Conservation (phyloP, 2,113 vertebrate genomes). For the Amphiprion ocellaris region DNA sequence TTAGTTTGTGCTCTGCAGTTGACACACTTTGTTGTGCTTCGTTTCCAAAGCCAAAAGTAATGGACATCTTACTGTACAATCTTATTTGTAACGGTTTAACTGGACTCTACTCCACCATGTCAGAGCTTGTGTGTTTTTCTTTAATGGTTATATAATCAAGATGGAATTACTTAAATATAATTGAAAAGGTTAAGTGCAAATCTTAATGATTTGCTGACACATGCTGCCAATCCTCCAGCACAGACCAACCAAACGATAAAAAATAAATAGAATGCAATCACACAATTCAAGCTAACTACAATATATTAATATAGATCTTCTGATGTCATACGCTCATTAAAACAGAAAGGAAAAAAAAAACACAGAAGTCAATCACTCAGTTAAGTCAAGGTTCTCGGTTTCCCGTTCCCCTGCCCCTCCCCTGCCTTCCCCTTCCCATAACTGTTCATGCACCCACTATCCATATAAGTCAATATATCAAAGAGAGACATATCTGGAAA, state of each 20-base stretch:
- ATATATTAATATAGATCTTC: slow-evolving; percentile 93
- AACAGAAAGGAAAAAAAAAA: slow-evolving; percentile 67
- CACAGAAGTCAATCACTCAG: slow-evolving; percentile 77
- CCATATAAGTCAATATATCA: slow-evolving; percentile 79
- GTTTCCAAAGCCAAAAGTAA: slow-evolving; percentile 52
- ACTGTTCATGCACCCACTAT: slow-evolving; percentile 81
- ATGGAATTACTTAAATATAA: slow-evolving; percentile 78
- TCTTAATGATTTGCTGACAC: slow-evolving; percentile 70
- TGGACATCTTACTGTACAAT: slow-evolving; percentile 47
- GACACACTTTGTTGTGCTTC: slow-evolving; percentile 75
- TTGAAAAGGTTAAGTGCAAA: slow-evolving; percentile 72
- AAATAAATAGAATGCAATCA: slow-evolving; percentile 88
- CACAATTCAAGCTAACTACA: slow-evolving; percentile 90
- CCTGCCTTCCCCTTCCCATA: slow-evolving; percentile 45
- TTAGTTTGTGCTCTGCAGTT: slow-evolving; percentile 65
- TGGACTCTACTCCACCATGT: slow-evolving; percentile 68
- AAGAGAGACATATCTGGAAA: slow-evolving; percentile 78
- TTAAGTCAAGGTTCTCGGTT: slow-evolving; percentile 76
- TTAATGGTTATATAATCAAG: slow-evolving; percentile 76
- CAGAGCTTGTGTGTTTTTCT: slow-evolving; percentile 59
- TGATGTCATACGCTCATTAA: slow-evolving; percentile 86
- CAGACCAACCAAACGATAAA: slow-evolving; percentile 83
- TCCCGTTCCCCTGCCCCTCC: slow-evolving; percentile 44
- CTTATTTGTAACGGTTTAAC: slow-evolving; percentile 54
- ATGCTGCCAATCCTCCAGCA: slow-evolving; percentile 85